Percentiles rank a stretch among this genome's conserved stretches.
Conservation (phyloP, 2,797 vertebrate species). For the Peromyscus attwateri region DNA sequence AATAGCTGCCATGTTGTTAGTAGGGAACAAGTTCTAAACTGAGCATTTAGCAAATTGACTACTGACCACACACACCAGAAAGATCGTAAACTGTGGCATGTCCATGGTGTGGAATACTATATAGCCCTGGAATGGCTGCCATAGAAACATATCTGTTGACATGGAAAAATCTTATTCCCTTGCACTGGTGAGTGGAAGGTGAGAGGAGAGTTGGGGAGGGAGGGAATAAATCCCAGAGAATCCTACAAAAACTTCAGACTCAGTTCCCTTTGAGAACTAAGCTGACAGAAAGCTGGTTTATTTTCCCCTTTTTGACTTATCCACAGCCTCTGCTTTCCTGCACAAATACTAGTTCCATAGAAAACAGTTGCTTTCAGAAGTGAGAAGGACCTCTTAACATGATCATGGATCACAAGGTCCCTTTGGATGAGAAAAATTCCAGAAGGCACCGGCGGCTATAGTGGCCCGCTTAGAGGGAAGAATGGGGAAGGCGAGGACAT, state of each 20-base stretch:
- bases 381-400: neutral
- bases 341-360: neutral
- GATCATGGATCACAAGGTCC: neutral
- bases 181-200: neutral
- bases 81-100: neutral
- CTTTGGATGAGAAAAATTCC: neutral
- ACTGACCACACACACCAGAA: neutral
- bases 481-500: neutral
- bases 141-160: neutral
- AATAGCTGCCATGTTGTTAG: neutral
- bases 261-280: neutral
- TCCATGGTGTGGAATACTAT: neutral
- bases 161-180: neutral
- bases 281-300: neutral
- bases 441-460: neutral
- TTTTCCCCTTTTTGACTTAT: neutral
- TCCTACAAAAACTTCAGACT: neutral
- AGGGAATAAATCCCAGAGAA: neutral
- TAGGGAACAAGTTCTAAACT: neutral
- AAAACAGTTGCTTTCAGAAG: neutral
- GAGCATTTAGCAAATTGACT: neutral
- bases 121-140: neutral
- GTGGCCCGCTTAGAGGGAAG: neutral
- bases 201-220: neutral
- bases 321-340: conserved; percentile 14